phyloP scores from a whole-genome alignment of 1,140 invertebrate species.

The Nephila pilipes region DNA sequence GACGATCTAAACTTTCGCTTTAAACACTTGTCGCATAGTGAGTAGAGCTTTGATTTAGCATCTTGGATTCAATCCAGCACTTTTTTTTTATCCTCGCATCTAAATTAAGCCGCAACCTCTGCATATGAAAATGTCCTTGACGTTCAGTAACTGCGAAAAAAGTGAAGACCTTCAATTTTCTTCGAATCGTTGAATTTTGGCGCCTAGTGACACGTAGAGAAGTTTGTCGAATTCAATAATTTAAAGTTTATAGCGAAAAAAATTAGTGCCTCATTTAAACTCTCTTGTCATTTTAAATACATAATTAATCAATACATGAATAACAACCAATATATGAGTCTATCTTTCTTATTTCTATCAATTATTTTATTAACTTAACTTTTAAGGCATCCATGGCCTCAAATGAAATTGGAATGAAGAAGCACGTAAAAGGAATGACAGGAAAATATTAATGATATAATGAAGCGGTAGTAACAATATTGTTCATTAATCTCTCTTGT shows the following conservation, averaged over 20 bases:
- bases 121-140: slow-evolving; percentile 1
- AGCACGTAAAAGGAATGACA: too few relatives aligned
- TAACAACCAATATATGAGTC: too few relatives aligned
- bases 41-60: not conserved
- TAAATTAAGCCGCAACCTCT: slow-evolving; percentile 16
- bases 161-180: not conserved
- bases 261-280: not conserved
- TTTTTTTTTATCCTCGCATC: not conserved
- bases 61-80: not conserved
- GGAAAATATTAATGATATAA: too few relatives aligned
- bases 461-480: too few relatives aligned
- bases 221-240: not conserved
- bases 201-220: too few relatives aligned
- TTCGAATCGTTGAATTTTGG: not conserved
- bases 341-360: too few relatives aligned
- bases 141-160: not conserved
- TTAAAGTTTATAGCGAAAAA: not conserved
- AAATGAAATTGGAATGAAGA: too few relatives aligned
- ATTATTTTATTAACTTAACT: too few relatives aligned
- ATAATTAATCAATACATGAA: not conserved
- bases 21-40: too few relatives aligned
- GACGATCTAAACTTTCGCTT: too few relatives aligned
- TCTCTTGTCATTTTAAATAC: not conserved
- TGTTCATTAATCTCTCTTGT: too few relatives aligned
- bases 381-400: too few relatives aligned